phyloP scores from a whole-genome alignment of 2,797 vertebrate species.

The Prionace glauca region DNA sequence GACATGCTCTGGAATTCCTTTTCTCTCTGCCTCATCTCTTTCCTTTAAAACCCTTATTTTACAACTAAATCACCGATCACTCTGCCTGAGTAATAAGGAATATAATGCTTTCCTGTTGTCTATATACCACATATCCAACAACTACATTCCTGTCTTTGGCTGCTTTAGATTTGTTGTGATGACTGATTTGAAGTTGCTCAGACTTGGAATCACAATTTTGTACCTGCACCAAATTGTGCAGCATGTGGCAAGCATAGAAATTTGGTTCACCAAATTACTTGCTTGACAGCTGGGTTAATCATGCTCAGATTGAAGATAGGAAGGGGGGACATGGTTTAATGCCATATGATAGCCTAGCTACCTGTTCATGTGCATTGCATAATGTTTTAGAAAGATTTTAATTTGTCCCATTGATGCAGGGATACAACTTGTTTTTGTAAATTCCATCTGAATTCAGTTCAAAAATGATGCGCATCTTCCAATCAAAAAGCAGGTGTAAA shows the following conservation, averaged over 20 bases:
- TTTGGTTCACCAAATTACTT: neutral
- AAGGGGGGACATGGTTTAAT: neutral
- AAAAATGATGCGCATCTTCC: neutral
- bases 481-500: neutral
- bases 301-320: neutral
- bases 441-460: neutral
- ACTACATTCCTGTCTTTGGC: neutral
- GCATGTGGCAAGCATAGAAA: neutral
- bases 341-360: neutral
- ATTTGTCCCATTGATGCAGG: neutral
- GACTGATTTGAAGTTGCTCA: neutral
- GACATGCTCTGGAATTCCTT: neutral
- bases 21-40: neutral
- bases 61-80: neutral
- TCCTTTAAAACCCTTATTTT: neutral
- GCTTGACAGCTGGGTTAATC: neutral
- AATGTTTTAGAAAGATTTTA: neutral
- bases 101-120: neutral
- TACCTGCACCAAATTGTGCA: neutral
- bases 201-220: neutral
- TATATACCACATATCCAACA: neutral
- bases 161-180: neutral
- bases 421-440: neutral
- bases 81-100: neutral
- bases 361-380: neutral